Conservation (phyloP, 2,797 vertebrate genomes). For the Lutjanus argentimaculatus region DNA sequence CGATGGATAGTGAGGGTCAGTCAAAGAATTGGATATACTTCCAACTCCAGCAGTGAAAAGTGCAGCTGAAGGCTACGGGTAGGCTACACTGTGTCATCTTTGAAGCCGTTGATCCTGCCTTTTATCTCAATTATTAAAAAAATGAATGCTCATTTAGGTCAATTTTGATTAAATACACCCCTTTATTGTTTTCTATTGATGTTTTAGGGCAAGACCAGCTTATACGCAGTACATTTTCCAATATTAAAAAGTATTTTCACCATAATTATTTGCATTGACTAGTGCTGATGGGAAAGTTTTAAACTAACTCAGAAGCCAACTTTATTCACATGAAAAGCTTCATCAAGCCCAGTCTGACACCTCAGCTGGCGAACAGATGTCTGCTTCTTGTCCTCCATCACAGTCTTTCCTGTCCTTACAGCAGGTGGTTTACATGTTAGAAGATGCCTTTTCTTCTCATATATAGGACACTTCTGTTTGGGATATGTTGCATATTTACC, state of each 20-base stretch:
- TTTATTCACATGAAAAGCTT: background rate
- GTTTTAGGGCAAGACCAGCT: background rate
- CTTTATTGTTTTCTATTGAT: background rate
- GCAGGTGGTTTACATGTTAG: constrained; percentile 30
- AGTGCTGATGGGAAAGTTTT: background rate
- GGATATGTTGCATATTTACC: constrained; percentile 21
- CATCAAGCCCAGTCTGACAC: background rate
- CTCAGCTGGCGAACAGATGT: constrained; percentile 23
- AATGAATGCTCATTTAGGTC: too few species aligned
- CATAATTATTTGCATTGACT: background rate
- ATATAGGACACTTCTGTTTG: constrained; percentile 21
- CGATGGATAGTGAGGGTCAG: too few species aligned
- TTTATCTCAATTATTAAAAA: too few species aligned
- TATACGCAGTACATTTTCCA: background rate
- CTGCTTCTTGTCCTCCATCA: background rate
- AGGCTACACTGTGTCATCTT: too few species aligned
- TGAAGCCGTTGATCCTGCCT: too few species aligned
- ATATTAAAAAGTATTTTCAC: too few species aligned
- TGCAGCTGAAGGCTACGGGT: too few species aligned
- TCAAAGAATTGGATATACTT: too few species aligned
- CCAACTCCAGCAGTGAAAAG: too few species aligned
- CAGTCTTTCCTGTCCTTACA: background rate
- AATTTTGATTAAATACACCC: too few species aligned
- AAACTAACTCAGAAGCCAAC: background rate
- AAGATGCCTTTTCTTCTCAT: constrained; percentile 9